Evolutionary conservation across 2,888 invertebrate genomes (phyloP).

Genomic region (Agonopterix heracliana): DNA sequence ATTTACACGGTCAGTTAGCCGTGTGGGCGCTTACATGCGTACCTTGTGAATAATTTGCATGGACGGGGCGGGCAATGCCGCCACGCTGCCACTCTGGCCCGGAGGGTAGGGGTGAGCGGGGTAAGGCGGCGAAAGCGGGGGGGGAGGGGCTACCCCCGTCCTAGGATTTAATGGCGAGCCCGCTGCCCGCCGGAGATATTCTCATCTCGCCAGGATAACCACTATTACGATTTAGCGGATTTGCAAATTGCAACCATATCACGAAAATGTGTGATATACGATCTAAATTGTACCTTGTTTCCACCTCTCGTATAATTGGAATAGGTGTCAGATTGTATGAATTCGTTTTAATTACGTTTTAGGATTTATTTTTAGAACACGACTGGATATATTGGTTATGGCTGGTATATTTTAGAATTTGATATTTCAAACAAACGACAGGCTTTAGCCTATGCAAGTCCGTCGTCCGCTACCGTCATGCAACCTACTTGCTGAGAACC

Average conservation of each 20-base stretch:
- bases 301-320: constrained; percentile 6
- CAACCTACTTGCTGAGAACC: too few species aligned
- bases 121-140: constrained; percentile 10
- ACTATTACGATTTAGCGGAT: constrained; percentile 41
- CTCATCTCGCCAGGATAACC: constrained; percentile 43
- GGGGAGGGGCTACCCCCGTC: constrained; percentile 19
- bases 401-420: too few species aligned
- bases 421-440: too few species aligned
- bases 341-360: too few species aligned
- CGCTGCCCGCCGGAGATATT: constrained; percentile 39
- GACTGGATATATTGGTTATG: too few species aligned
- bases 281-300: constrained; percentile 8
- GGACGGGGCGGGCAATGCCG: constrained; percentile 23
- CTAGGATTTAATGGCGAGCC: constrained; percentile 43
- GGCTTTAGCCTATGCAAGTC: too few species aligned
- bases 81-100: not conserved
- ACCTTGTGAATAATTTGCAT: constrained; percentile 61
- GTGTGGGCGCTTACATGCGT: constrained; percentile 44
- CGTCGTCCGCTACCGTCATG: too few species aligned
- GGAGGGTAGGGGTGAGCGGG: constrained; percentile 1
- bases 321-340: not conserved
- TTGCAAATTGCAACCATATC: constrained; percentile 36
- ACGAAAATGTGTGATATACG: constrained; percentile 23
- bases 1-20: constrained; percentile 44
- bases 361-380: too few species aligned